Percentiles rank a stretch among this genome's conserved stretches.
phyloP scores from a whole-genome alignment of 2,113 vertebrate genomes.

The Notothenia rossii region DNA sequence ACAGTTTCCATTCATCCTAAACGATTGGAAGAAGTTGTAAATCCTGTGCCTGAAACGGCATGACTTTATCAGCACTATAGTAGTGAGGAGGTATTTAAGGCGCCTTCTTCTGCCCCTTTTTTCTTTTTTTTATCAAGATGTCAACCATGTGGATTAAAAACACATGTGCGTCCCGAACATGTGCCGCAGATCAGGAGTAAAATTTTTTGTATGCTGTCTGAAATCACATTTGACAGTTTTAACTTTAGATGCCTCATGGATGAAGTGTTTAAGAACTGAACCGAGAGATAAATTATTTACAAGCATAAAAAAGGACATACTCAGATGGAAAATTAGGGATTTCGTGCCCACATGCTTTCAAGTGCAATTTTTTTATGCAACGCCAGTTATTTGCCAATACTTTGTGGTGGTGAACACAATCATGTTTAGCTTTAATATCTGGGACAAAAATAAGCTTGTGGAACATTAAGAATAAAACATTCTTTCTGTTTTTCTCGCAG shows the following conservation, averaged over 20 bases:
- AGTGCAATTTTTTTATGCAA: background rate
- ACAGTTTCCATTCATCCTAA: conserved; percentile 33
- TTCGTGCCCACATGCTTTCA: background rate
- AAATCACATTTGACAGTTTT: conserved; percentile 19
- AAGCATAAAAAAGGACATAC: background rate
- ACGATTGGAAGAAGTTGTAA: conserved; percentile 44
- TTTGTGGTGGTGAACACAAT: background rate
- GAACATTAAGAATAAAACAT: no score
- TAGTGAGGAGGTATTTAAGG: conserved; percentile 5
- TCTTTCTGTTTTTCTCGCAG: background rate
- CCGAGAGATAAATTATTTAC: background rate
- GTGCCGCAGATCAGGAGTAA: conserved; percentile 13
- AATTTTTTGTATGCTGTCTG: background rate
- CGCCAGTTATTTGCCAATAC: background rate
- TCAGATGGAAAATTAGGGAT: background rate
- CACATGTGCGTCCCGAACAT: conserved; percentile 27
- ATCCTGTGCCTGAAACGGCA: conserved; percentile 11
- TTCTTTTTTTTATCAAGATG: background rate
- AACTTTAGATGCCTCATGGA: background rate
- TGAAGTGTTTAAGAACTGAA: no score
- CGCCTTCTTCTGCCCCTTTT: background rate
- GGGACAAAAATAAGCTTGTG: background rate
- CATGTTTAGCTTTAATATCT: conserved; percentile 12
- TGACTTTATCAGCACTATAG: background rate
- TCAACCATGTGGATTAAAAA: conserved; percentile 33